Conservation (phyloP, 2,888 invertebrate genomes). For the Stenichneumon culpator region DNA sequence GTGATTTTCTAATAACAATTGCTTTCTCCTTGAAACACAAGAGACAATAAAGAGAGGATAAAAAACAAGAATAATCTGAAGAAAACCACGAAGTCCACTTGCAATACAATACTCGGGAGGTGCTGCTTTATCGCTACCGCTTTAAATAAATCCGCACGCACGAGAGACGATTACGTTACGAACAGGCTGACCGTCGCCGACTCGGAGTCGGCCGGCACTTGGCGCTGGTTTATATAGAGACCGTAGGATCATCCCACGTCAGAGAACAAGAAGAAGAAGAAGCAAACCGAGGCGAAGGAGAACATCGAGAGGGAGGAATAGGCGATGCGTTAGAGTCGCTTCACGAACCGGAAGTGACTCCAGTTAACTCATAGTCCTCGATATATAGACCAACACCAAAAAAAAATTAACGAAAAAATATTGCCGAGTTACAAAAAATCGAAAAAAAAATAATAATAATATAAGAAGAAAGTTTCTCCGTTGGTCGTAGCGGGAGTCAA, state of each 20-base stretch:
- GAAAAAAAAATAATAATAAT: neutral
- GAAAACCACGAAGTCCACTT: conserved; percentile 47
- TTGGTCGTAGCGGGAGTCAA: conserved; percentile 43
- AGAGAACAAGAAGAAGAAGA: conserved; percentile 62
- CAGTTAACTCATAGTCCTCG: conserved; percentile 13
- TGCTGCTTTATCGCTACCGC: conserved; percentile 19
- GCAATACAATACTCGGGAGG: conserved; percentile 56
- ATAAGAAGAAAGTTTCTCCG: conserved; percentile 1
- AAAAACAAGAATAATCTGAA: neutral
- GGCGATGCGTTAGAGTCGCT: conserved; percentile 32
- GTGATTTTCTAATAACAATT: neutral
- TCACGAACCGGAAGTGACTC: conserved; percentile 40
- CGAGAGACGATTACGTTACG: conserved; percentile 63
- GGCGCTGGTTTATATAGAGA: conserved; percentile 81
- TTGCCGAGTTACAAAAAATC: neutral
- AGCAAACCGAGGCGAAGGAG: conserved; percentile 30
- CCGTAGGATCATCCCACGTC: conserved; percentile 80
- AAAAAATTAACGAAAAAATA: conserved; percentile 3
- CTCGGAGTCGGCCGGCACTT: conserved; percentile 69
- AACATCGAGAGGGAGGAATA: conserved; percentile 40
- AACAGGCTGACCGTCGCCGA: conserved; percentile 69
- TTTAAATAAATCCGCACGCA: conserved; percentile 58
- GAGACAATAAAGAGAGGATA: neutral
- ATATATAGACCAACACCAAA: neutral
- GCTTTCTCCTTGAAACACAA: neutral